Percentiles rank a stretch among this genome's conserved stretches.
Conservation (phyloP, 2,888 invertebrate species). For the Conops quadrifasciatus region DNA sequence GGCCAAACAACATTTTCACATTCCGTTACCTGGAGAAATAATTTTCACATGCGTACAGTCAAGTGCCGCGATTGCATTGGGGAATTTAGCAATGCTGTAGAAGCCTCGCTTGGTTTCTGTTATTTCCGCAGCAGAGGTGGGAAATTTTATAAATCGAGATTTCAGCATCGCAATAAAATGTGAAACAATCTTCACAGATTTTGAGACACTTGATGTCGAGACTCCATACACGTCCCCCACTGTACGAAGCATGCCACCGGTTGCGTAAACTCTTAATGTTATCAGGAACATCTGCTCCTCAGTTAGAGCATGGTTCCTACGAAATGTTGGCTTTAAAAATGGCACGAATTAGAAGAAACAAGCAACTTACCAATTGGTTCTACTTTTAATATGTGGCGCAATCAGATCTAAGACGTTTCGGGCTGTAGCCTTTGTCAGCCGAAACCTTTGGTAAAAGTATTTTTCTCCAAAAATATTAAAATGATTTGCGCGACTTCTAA, state of each 20-base stretch:
- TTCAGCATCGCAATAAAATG: not conserved
- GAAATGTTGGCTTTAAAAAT: not conserved
- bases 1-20: no score
- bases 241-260: conserved; percentile 24
- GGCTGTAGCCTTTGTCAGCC: no score
- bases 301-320: conserved; percentile 14
- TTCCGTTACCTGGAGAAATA: no score
- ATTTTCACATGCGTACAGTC: not conserved
- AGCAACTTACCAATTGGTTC: no score
- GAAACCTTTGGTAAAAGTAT: no score
- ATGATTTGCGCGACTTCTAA: no score
- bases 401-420: no score
- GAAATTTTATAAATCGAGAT: not conserved
- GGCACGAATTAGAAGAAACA: no score
- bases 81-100: not conserved
- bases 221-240: conserved; percentile 13
- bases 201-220: conserved; percentile 16
- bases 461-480: no score
- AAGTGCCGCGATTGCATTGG: not conserved
- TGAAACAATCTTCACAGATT: conserved; percentile 13
- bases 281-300: conserved; percentile 2
- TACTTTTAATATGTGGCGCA: no score
- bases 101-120: not conserved
- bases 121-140: not conserved
- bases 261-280: conserved; percentile 23